These are phyloP conservation scores for Salmo trutta DNA, from an alignment of 2,797 vertebrate genomes.

Conservation along the genomic window DNA sequence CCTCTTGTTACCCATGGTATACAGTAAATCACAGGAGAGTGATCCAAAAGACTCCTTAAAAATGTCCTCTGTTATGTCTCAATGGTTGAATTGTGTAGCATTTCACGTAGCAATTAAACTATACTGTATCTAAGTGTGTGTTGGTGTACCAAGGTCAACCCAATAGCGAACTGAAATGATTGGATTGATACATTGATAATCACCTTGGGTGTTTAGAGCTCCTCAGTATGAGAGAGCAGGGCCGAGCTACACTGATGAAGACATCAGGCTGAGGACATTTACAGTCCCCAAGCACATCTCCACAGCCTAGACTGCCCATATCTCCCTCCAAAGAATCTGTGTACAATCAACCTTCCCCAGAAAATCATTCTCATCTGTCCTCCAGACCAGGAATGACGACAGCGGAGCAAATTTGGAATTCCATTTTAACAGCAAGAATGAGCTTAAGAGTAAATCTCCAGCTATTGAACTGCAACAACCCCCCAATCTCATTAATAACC, in stretches of 20 bases:
- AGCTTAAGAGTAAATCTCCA: constrained; percentile 42
- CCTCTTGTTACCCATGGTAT: too few relatives aligned
- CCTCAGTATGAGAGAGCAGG: not conserved
- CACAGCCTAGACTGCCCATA: not conserved
- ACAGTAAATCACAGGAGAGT: too few relatives aligned
- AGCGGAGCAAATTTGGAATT: constrained; percentile 37
- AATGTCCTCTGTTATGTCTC: too few relatives aligned
- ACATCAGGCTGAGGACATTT: constrained; percentile 36
- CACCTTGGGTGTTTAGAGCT: not conserved
- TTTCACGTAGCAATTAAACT: too few relatives aligned
- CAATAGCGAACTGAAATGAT: not conserved
- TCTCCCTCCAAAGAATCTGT: constrained; percentile 29
- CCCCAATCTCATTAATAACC: constrained; percentile 55
- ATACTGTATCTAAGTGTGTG: not conserved
- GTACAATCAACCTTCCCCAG: constrained; percentile 38
- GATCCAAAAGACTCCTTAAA: too few relatives aligned
- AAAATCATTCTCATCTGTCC: constrained; percentile 52
- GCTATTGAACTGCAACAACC: constrained; percentile 47
- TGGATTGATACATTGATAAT: not conserved
- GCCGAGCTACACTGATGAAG: constrained; percentile 30
- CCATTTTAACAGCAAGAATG: constrained; percentile 28
- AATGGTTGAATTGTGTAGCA: too few relatives aligned
- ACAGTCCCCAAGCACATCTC: constrained; percentile 5
- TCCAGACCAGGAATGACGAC: constrained; percentile 35
- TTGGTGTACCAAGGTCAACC: not conserved